Base-by-base conservation (phyloP, 2,888 invertebrate species). In the Yponomeuta evonymella region DNA sequence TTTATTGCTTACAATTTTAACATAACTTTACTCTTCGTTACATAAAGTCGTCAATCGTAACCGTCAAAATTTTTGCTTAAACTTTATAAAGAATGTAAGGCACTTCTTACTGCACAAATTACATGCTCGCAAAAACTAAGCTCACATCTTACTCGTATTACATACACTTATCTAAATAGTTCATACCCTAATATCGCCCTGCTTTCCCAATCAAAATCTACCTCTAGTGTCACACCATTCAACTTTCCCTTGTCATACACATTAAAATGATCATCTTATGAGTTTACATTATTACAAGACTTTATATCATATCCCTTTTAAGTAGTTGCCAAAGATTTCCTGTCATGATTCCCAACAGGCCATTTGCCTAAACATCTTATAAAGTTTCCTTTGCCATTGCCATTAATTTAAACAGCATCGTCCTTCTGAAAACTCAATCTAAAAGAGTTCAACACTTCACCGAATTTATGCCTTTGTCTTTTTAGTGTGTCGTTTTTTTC, bases 401-500 rank as follows among this genome's bases (percentile, higher is more conserved):
- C 30, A 43, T 43, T 67, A 0, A 15, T n/a, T 72, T 51, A 90
- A 63, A 90, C 86, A 64, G 76, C 77, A 72, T 91, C 90, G 70
- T 87, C 90, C 75, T 83, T 86, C 73, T 85, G 85, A 70, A 86
- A 80, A 81, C 88, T 89, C 75, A 89, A 79, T 73, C 85, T 77
- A 74, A 92, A 83, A n/a, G 91, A 90, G 80, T 89, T 88, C 68
- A 92, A 76, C 77, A 92, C 92, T 77, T 79, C 87, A 73, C 88
- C 82, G 73, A 88, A 93, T 74, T 84, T 89, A 0, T 84, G 89
- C 76, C 82, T 89, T 73, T 93, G 92, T 75, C 92, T 76, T 72
- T 87, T 89, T 64, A 93, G 76, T 1, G 93, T 93, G 74, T 93
- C 91, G 71, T 90, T 90, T 76, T 88, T 91, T 62, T 89, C 88